Base-by-base conservation (phyloP, 2,888 invertebrate genomes). In the Epiblema foenella region DNA sequence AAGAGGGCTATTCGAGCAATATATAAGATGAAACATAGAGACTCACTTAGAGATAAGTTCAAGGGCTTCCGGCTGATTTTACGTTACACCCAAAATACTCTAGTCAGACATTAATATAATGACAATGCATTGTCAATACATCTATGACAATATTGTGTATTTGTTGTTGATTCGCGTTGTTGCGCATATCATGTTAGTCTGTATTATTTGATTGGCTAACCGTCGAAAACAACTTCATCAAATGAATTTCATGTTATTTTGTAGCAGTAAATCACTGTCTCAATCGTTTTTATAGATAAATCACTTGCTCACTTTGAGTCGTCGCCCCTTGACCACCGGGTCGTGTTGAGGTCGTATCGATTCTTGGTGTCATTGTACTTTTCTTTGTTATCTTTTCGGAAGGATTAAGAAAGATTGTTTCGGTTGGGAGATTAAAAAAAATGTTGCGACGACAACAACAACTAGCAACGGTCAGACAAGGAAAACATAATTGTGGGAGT, bases 251-350 rank as follows among this genome's bases (percentile, higher is more conserved):
- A 46, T 29, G 46, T 29, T 37, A 58, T 58, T 59, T 60, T 46
- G 29, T 29, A 46, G 46, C 24, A 46, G 46, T 60, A 60, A 60
- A 60, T 29, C 24, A 49, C 11, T 29, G 60, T 46, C 46, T 5
- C 60, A 60, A 60, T 60, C 60, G 46, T 60, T 60, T 60, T 60
- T 60, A 60, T 60, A 60, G 60, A 60, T 60, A 60, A 60, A 60
- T 60, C 60, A 46, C 60, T 46, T 60, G 46, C 20, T 60, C 29
- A 46, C 24, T 46, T 60, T 60, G 15, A 60, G 60, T 60, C 60
- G 60, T 60, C 46, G 60, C 42, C 20, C 59, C 39, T 46, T 46
- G 12, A 24, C 24, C 42, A 42, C 12, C n/a, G 9, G 59, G 60
- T 29, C 60, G 42, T 2, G 42, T 59, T 42, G 42, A 59, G 59